A percentile compares a stretch with the other conserved stretches of the same genome.
Conservation (phyloP, 2,113 vertebrate species). For the Poeciliopsis retropinna region DNA sequence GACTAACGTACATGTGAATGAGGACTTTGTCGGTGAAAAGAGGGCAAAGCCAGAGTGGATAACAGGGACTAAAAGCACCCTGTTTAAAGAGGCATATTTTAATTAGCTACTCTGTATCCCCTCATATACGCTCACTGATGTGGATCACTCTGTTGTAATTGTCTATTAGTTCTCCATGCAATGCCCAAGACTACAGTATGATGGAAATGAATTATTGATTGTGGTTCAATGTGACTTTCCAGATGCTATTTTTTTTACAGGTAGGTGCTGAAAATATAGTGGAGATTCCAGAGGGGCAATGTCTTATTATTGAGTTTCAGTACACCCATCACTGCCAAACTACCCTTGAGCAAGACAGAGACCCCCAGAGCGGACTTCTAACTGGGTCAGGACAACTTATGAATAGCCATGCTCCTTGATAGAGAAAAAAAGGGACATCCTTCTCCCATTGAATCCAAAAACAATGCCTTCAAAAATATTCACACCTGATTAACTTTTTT, state of each 20-base stretch:
- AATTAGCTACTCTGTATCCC: slow-evolving; percentile 10
- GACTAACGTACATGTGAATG: not conserved
- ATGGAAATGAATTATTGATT: slow-evolving; percentile 1
- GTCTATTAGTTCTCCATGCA: not conserved
- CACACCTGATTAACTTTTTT: too few relatives aligned
- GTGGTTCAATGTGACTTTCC: slow-evolving; percentile 8
- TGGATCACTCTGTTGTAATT: not conserved
- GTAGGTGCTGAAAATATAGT: slow-evolving; percentile 19
- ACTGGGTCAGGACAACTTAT: slow-evolving; percentile 39
- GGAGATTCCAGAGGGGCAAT: slow-evolving; percentile 31
- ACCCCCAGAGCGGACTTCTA: slow-evolving; percentile 36
- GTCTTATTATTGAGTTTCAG: slow-evolving; percentile 29
- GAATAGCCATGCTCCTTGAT: slow-evolving; percentile 1
- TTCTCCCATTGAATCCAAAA: not conserved
- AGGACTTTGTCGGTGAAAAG: not conserved
- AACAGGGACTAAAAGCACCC: slow-evolving; percentile 2
- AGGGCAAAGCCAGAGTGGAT: not conserved
- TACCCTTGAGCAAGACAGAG: slow-evolving; percentile 43
- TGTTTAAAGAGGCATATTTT: slow-evolving; percentile 11
- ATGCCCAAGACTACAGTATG: not conserved
- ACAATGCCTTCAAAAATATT: not conserved
- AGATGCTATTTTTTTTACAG: slow-evolving; percentile 2
- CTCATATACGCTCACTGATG: slow-evolving; percentile 13
- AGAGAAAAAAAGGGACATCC: slow-evolving; percentile 6
- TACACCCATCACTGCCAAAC: slow-evolving; percentile 27